Percentiles rank a stretch among this genome's conserved stretches.
Evolutionary conservation across 53 echinoderm and acorn worm species (phyloP).

Genomic region (Temnopleurus reevesii): DNA sequence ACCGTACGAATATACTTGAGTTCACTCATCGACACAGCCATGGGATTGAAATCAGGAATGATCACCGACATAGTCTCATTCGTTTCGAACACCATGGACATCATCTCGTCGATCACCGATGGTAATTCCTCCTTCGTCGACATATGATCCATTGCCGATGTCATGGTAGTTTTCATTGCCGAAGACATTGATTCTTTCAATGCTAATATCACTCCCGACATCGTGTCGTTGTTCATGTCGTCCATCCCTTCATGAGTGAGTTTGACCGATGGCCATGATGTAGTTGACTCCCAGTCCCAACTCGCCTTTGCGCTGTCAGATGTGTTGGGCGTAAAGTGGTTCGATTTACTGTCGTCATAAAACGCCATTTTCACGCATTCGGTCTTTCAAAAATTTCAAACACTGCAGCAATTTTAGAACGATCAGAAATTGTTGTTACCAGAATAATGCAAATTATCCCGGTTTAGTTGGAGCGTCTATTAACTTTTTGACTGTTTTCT

Average conservation of each 20-base stretch:
- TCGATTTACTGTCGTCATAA: neutral
- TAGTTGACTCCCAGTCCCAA: neutral
- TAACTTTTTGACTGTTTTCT: too few relatives aligned
- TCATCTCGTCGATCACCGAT: neutral
- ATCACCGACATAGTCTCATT: neutral
- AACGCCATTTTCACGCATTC: neutral
- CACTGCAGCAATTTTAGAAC: too few relatives aligned
- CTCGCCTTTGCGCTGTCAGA: neutral
- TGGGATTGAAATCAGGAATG: neutral
- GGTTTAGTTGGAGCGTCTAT: too few relatives aligned
- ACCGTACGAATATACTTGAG: neutral
- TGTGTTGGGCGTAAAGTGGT: neutral
- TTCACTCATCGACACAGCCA: neutral
- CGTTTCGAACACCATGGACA: neutral
- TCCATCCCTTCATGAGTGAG: neutral
- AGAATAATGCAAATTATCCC: too few relatives aligned
- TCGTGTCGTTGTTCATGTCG: neutral
- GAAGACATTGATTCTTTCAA: slow-evolving; percentile 7
- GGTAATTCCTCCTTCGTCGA: neutral
- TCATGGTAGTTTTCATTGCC: neutral
- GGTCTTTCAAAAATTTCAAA: neutral
- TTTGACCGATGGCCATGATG: neutral
- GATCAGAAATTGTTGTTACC: too few relatives aligned
- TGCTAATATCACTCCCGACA: neutral
- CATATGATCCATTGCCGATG: neutral